Conservation (phyloP, 2,888 invertebrate genomes). For the Eupeodes luniger region DNA sequence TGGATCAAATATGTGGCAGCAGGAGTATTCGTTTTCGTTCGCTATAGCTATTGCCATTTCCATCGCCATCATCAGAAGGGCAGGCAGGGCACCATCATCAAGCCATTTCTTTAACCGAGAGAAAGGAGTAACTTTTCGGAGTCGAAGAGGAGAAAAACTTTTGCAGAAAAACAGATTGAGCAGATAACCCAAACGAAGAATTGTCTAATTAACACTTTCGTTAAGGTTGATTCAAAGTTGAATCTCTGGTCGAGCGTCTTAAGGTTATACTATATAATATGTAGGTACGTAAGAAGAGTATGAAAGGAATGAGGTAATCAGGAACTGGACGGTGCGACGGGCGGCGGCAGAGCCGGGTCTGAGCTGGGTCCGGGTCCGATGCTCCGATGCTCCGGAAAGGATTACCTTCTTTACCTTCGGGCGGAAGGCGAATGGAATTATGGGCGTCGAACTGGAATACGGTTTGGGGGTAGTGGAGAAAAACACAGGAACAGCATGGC, state of each 20-base stretch:
- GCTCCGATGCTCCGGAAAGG: slow-evolving; percentile 43
- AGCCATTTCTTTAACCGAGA: slow-evolving; percentile 1
- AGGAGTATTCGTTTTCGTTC: not conserved
- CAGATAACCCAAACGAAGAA: slow-evolving; percentile 76
- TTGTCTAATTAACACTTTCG: slow-evolving; percentile 76
- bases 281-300: not conserved
- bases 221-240: slow-evolving; percentile 75
- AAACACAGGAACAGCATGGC: slow-evolving; percentile 56
- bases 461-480: slow-evolving; percentile 23
- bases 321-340: slow-evolving; percentile 18
- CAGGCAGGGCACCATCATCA: not conserved
- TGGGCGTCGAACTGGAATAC: not conserved
- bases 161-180: slow-evolving; percentile 75
- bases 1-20: slow-evolving; percentile 14
- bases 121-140: slow-evolving; percentile 73
- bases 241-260: slow-evolving; percentile 62
- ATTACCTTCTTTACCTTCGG: slow-evolving; percentile 41
- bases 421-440: not conserved
- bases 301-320: not conserved
- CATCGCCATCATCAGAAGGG: no score
- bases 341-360: no score
- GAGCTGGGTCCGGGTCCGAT: no score
- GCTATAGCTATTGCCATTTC: no score
- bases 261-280: not conserved
- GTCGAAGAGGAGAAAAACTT: slow-evolving; percentile 59